Conservation (phyloP, 1,140 invertebrate genomes). For the Achatina immaculata region DNA sequence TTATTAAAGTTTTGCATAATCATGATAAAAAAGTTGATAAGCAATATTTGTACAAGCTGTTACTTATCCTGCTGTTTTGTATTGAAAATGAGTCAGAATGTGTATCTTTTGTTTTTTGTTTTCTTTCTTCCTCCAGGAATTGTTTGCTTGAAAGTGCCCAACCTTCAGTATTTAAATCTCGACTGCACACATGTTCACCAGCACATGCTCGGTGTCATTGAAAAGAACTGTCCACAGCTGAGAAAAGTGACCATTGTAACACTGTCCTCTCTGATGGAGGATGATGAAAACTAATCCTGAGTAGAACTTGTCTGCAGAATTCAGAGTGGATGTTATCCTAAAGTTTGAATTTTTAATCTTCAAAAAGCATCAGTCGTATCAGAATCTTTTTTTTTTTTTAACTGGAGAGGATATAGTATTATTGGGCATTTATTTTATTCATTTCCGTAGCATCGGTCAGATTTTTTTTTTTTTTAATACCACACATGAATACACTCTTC, state of each 20-base stretch:
- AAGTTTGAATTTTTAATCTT: no score
- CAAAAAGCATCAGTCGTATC: no score
- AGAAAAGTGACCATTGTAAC: slow-evolving; percentile 43
- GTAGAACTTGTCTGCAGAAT: neutral
- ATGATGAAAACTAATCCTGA: slow-evolving; percentile 40
- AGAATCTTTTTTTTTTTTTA: no score
- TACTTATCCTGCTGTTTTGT: neutral
- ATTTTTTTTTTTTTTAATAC: no score
- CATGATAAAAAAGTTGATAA: neutral
- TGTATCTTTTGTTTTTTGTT: no score
- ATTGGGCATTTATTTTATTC: no score
- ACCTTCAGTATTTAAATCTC: slow-evolving; percentile 51
- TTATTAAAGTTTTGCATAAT: neutral
- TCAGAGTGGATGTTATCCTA: no score
- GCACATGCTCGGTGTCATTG: slow-evolving; percentile 23
- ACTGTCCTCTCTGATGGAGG: slow-evolving; percentile 41
- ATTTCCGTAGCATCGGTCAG: no score
- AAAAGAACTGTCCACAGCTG: slow-evolving; percentile 45
- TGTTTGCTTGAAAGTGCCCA: slow-evolving; percentile 39
- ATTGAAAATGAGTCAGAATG: no score
- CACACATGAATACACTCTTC: no score
- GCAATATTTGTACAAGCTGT: neutral
- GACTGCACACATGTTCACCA: slow-evolving; percentile 53
- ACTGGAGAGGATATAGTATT: no score
- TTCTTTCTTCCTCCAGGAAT: slow-evolving; percentile 45